These are phyloP conservation scores for Hystrix brachyura DNA, from an alignment of 2,113 vertebrate species.

Conservation along the genomic window DNA sequence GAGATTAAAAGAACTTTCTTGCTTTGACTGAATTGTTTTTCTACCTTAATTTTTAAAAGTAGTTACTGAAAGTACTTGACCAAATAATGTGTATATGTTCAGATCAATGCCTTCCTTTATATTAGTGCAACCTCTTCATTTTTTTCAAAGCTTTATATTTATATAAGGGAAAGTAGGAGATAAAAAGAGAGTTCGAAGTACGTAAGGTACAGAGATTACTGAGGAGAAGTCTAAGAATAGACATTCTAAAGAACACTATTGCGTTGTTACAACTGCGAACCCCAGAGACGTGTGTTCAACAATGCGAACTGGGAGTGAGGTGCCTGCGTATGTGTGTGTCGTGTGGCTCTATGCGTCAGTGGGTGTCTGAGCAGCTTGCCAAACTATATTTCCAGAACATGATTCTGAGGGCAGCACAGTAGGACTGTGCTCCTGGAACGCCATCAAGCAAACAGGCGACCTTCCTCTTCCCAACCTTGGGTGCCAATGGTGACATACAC, in stretches of 20 bases:
- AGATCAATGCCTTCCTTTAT: not conserved
- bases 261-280: not conserved
- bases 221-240: not conserved
- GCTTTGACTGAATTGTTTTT: not conserved
- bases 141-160: not conserved
- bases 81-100: not conserved
- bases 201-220: not conserved
- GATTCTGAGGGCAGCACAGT: constrained; percentile 17
- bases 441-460: constrained; percentile 48
- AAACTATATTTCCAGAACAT: constrained; percentile 56
- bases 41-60: constrained; percentile 7
- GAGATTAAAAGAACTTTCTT: not conserved
- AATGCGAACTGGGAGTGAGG: rapidly evolving
- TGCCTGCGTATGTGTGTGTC: too few species aligned
- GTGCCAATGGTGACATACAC: constrained; percentile 42
- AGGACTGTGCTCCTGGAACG: constrained; percentile 59
- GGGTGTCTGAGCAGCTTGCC: not conserved
- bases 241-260: not conserved
- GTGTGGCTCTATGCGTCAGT: not conserved
- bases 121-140: not conserved
- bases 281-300: not conserved
- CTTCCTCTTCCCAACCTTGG: constrained; percentile 20
- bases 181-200: not conserved
- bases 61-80: not conserved
- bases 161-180: not conserved